Base-by-base conservation (phyloP, 2,797 vertebrate species). In the Thripadectes ignobilis region DNA sequence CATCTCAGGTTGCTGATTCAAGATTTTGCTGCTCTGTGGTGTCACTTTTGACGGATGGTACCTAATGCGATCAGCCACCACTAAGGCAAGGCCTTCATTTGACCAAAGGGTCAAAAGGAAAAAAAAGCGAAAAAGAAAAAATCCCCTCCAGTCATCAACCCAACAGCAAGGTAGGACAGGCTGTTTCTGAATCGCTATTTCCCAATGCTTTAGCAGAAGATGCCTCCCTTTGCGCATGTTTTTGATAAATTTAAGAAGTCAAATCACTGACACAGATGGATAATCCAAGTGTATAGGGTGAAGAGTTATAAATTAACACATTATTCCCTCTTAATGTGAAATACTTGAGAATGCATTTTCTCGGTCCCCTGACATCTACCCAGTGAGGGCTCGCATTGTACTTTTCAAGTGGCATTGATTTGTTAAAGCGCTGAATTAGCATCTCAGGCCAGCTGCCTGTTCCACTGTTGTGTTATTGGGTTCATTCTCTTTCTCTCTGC, bases 401-500 rank as follows among this genome's bases (percentile, higher is more conserved):
- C 98, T 99, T 98, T 98, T 99, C 99, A 98, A 99, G 99, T 99
- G 99, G 98, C 99, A 99, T 99, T 99, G 99, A 99, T 99, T 99
- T 99, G 99, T 98, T 99, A 99, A 99, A 99, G 98, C 98, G 99
- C 99, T 99, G 99, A 99, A 99, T 99, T 99, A 99, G 99, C 99
- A 99, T 98, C 97, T 98, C 98, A 95, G 97, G 97, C 98, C 99
- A 99, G 99, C 98, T 99, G 98, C 98, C 98, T 97, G 97, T 97
- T 98, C 97, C 96, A 96, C 97, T 96, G 97, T 97, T 97, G 95
- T 97, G 96, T 97, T 97, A 75, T 95, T 97, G 97, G 97, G 96
- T 97, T 98, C 95, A 95, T 96, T 92, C 96, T 95, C 97, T 96
- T 96, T 96, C 94, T 89, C 92, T 95, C 95, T 97, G 81, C 93